Conservation (phyloP, 2,113 vertebrate genomes). For the Rutilus rutilus region DNA sequence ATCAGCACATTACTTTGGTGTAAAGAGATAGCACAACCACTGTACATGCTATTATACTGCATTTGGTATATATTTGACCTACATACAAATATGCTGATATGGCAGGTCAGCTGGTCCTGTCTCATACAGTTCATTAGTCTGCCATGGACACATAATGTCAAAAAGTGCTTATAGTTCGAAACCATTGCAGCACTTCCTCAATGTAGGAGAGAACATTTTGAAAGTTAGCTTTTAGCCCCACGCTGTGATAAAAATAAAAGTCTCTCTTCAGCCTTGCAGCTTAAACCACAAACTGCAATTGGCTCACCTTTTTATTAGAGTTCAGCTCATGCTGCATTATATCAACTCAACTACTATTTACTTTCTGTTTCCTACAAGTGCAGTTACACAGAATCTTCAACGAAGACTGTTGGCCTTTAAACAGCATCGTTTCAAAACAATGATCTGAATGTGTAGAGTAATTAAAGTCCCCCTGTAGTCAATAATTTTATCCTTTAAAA, state of each 20-base stretch:
- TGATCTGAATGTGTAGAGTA: neutral
- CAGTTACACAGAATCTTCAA: neutral
- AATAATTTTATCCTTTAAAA: no score
- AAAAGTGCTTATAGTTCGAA: constrained; percentile 6
- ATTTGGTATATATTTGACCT: constrained; percentile 39
- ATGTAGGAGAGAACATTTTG: neutral
- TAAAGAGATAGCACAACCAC: constrained; percentile 6
- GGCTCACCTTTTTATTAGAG: neutral
- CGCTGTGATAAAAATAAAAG: constrained; percentile 34
- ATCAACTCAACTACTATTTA: neutral
- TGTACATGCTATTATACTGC: constrained; percentile 11
- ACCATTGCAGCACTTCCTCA: neutral
- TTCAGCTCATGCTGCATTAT: neutral
- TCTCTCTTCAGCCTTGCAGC: constrained; percentile 17
- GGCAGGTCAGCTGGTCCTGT: constrained; percentile 2
- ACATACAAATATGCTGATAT: constrained; percentile 11
- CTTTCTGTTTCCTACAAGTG: neutral
- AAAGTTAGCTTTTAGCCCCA: constrained; percentile 26
- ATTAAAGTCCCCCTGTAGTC: neutral
- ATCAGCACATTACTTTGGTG: neutral
- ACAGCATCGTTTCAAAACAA: neutral
- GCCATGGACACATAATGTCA: neutral
- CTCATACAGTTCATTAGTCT: constrained; percentile 8
- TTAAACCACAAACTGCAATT: neutral
- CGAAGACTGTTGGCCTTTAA: neutral